Evolutionary conservation across 2,797 vertebrate genomes (phyloP).

Genomic region (Botia kubotai): DNA sequence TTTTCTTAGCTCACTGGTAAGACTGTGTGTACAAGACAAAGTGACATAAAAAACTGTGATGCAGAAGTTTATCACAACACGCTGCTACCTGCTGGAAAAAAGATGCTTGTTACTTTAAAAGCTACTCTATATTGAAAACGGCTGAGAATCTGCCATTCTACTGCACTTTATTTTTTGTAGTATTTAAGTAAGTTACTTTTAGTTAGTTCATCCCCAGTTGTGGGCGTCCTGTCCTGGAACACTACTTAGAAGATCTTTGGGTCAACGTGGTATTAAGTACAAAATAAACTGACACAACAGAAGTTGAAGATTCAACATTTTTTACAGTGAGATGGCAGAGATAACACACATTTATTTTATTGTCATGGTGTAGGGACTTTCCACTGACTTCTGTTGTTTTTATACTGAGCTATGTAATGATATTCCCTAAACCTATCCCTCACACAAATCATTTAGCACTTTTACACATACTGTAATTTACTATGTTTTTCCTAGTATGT

Average conservation of each 20-base stretch:
- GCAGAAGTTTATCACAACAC: neutral
- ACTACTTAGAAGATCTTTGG: neutral
- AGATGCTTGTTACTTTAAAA: neutral
- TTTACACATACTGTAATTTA: neutral
- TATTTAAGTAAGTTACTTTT: too few relatives aligned
- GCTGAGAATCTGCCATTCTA: neutral
- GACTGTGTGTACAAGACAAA: neutral
- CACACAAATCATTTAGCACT: too few relatives aligned
- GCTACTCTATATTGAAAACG: neutral
- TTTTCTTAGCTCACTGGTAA: neutral
- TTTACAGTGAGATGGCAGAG: neutral
- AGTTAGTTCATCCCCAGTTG: too few relatives aligned
- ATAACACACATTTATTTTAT: neutral
- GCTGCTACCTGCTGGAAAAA: neutral
- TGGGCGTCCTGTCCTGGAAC: neutral
- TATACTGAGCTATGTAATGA: too few relatives aligned
- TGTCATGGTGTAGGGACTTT: neutral
- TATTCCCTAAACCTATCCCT: too few relatives aligned
- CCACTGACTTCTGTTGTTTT: neutral
- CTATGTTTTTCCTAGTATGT: neutral
- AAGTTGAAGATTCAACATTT: neutral
- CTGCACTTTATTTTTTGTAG: too few relatives aligned
- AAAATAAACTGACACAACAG: conserved; percentile 2
- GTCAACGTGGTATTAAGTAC: neutral
- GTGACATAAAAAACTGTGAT: neutral